Conservation (phyloP, 2,113 vertebrate genomes). For the Petroica traversi region DNA sequence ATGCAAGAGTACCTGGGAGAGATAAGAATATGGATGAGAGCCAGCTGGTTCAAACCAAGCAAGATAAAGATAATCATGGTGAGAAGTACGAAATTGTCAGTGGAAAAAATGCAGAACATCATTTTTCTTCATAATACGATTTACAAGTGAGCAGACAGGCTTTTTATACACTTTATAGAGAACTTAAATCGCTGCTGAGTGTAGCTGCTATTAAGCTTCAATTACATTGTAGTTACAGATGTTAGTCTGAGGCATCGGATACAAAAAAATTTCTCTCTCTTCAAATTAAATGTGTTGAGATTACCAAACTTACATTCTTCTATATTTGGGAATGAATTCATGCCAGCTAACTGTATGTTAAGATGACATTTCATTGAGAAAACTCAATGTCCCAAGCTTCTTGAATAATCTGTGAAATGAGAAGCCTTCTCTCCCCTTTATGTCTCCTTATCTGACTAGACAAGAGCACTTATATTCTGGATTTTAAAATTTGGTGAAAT, state of each 20-base stretch:
- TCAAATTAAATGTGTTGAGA: not conserved
- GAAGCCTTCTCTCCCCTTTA: not conserved
- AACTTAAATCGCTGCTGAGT: not conserved
- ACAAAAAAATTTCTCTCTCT: not conserved
- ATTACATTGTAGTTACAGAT: not conserved
- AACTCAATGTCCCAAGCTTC: not conserved
- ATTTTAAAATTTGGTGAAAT: not conserved
- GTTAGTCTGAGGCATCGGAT: not conserved
- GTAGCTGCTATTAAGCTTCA: not conserved
- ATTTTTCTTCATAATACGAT: not conserved
- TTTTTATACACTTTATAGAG: not conserved
- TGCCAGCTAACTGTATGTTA: not conserved
- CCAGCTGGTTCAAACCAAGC: not conserved
- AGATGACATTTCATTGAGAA: not conserved
- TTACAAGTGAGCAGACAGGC: not conserved
- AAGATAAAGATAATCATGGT: not conserved
- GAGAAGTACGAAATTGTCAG: not conserved
- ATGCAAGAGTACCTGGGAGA: not conserved
- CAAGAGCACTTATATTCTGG: not conserved
- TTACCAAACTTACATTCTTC: not conserved
- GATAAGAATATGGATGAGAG: not conserved
- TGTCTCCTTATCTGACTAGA: not conserved
- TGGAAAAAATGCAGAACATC: not conserved
- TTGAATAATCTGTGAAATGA: not conserved
- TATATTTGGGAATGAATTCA: not conserved